These are phyloP conservation scores for Chionoecetes opilio DNA, from an alignment of 1,140 invertebrate species.

Conservation along the genomic window DNA sequence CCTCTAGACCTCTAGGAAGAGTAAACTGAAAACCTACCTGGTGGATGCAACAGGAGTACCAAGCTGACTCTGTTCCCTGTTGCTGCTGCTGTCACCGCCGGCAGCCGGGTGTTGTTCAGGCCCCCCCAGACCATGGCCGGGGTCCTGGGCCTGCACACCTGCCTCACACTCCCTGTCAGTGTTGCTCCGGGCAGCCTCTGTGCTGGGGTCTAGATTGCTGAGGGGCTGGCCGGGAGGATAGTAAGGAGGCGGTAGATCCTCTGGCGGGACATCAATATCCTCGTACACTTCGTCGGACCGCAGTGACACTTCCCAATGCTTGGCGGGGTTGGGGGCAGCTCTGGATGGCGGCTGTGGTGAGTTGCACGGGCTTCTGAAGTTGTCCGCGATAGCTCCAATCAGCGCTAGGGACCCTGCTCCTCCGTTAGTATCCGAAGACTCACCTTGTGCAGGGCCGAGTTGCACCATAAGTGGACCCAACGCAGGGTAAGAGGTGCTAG, in stretches of 20 bases:
- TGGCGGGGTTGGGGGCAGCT: background rate
- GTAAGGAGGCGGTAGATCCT: slow-evolving; percentile 68
- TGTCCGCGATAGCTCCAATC: slow-evolving; percentile 58
- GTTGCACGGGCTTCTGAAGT: background rate
- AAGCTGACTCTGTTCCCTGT: background rate
- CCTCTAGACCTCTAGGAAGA: background rate
- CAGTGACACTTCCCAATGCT: slow-evolving; percentile 39
- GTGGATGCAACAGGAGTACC: background rate
- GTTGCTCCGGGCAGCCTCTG: background rate
- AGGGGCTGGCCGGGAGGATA: slow-evolving; percentile 57
- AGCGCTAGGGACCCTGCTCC: slow-evolving; percentile 40
- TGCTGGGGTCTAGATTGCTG: slow-evolving; percentile 49
- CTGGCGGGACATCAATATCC: slow-evolving; percentile 49
- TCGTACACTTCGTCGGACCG: slow-evolving; percentile 75
- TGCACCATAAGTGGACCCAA: slow-evolving; percentile 73
- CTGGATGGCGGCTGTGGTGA: slow-evolving; percentile 7
- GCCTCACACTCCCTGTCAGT: background rate
- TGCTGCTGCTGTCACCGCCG: slow-evolving; percentile 9
- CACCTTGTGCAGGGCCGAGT: slow-evolving; percentile 64
- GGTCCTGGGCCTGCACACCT: background rate
- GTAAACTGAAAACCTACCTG: slow-evolving; percentile 1
- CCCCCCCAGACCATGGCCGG: background rate
- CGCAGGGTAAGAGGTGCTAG: slow-evolving; percentile 51
- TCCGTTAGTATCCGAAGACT: slow-evolving; percentile 59
- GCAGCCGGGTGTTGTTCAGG: background rate